Base-by-base conservation (phyloP, 2,113 vertebrate species). In the Cinclus cinclus region DNA sequence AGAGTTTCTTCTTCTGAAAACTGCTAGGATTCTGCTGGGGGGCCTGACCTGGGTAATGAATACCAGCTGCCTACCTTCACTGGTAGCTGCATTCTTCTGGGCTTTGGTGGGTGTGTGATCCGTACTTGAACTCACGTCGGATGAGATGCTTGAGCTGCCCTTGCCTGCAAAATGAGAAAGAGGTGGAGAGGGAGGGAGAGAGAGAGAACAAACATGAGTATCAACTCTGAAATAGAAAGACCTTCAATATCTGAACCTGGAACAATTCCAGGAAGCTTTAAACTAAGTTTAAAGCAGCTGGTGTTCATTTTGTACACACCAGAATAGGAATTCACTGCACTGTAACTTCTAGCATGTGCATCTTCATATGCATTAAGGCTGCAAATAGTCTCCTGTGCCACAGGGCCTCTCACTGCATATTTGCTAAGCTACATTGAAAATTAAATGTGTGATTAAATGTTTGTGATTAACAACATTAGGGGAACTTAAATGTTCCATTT, bases 61-160 rank as follows among this genome's bases (percentile, higher is more conserved):
- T 92, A 98, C 96, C 98, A 98, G 98, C 98, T 98, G 98, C 98
- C 94, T 99, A 99, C 99, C 99, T 99, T 99, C 99, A 80, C 98
- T 99, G 98, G 99, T 98, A 97, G 99, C 98, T 95, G 98, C 99
- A 99, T 99, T 99, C 98, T 98, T 99, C 94, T 98, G 98, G 96
- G 99, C 98, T 99, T 99, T 99, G 92, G 99, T 99, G 39, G 99
- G 98, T 17, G 99, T 99, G 97, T 99, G 99, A 98, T 99, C 99
- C 44, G 99, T 99, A 98, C 99, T 99, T 92, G 99, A 99, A 98
- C 99, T 99, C 98, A 99, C 98, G 98, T 99, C 99, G 96, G 99
- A 99, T 97, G 99, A 99, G 98, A 99, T 99, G 98, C 99, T 99
- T 98, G 99, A 99, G 98, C 99, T 99, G 97, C 99, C 99, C 98